These are phyloP conservation scores for Eulemur macaco DNA, from an alignment of 2,113 vertebrate species.

Conservation along the genomic window DNA sequence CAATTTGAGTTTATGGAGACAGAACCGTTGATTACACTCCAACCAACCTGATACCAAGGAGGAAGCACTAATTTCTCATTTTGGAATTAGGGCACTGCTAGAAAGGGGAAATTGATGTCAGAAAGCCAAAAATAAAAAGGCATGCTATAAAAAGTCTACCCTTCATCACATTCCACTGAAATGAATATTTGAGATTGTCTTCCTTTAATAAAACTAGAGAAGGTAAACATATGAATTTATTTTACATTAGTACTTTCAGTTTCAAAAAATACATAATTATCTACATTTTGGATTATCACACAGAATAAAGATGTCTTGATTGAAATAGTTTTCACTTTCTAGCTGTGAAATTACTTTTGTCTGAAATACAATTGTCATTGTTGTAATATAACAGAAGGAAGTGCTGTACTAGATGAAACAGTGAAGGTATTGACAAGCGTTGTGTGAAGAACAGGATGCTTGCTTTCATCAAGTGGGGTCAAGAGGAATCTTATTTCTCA, in stretches of 20 bases:
- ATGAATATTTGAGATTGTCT: not conserved
- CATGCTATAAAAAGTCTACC: not conserved
- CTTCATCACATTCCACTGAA: not conserved
- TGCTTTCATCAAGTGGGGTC: slow-evolving; percentile 41
- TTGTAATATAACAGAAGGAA: not conserved
- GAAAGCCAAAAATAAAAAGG: not conserved
- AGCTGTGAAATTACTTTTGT: slow-evolving; percentile 13
- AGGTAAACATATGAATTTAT: not conserved
- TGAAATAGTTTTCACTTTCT: not conserved
- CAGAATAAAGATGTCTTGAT: not conserved
- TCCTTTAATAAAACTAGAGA: not conserved
- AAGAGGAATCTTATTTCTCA: slow-evolving; percentile 58
- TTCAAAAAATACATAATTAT: not conserved
- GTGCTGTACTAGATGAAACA: not conserved
- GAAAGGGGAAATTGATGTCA: not conserved
- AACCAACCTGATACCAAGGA: not conserved
- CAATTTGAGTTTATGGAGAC: not conserved
- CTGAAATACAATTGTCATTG: not conserved
- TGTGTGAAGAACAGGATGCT: slow-evolving; percentile 10
- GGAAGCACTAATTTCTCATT: slow-evolving; percentile 22
- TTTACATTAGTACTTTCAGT: not conserved
- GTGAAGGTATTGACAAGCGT: not conserved
- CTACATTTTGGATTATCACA: not conserved
- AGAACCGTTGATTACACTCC: not conserved
- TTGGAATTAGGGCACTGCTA: not conserved